A percentile compares a stretch with the other conserved stretches of the same genome.
phyloP scores from a whole-genome alignment of 1,140 invertebrate species.

The Tetramorium alpestre region DNA sequence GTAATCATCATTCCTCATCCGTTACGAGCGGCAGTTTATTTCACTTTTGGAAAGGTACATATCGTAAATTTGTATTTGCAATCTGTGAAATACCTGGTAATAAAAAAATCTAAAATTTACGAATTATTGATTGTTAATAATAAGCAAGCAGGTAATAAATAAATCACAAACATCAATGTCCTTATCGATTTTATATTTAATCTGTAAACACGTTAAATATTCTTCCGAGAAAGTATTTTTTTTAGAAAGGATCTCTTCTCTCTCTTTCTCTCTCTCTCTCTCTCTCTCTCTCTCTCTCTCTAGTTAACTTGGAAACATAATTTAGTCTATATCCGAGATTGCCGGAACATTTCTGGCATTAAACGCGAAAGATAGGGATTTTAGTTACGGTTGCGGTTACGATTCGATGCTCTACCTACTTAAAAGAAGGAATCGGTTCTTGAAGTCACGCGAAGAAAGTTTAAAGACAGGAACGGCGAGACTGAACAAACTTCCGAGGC shows the following conservation, averaged over 20 bases:
- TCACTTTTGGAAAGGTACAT: not conserved
- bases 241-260: not conserved
- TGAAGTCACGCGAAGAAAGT: conserved; percentile 65
- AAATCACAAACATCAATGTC: not conserved
- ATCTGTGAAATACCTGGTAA: not conserved
- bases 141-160: not conserved
- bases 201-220: not conserved
- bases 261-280: not conserved
- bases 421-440: conserved; percentile 44
- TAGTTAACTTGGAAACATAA: not conserved
- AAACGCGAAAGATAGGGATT: not conserved
- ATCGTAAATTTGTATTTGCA: not conserved
- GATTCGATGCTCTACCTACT: conserved; percentile 52
- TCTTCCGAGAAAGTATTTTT: not conserved
- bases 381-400: conserved; percentile 58
- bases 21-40: not conserved
- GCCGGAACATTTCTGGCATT: conserved; percentile 10
- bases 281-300: not conserved
- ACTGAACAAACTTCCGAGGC: conserved; percentile 7
- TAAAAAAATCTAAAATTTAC: not conserved
- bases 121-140: not conserved
- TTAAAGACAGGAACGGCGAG: conserved; percentile 33
- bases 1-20: not conserved
- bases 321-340: not conserved
- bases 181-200: not conserved